Conservation (phyloP, 1,140 invertebrate species). For the Cotesia vestalis region DNA sequence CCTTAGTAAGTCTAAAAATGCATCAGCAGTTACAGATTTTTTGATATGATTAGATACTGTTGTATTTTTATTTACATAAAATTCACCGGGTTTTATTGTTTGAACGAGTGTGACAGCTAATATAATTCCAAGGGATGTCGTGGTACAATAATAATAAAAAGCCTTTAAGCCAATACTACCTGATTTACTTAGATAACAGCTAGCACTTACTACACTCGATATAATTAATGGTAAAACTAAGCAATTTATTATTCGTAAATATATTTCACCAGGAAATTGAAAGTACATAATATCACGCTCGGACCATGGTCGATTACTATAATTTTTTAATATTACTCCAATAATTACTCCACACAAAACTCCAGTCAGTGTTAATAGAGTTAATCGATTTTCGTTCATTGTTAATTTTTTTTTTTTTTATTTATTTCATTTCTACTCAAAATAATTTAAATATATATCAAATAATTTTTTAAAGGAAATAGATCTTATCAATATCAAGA, state of each 20-base stretch:
- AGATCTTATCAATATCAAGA: no score
- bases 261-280: conserved; percentile 71
- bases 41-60: conserved; percentile 30
- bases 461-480: no score
- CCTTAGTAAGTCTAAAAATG: conserved; percentile 77
- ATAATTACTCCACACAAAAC: conserved; percentile 42
- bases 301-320: conserved; percentile 51
- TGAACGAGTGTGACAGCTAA: conserved; percentile 71
- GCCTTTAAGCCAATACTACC: conserved; percentile 68
- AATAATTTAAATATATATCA: no score
- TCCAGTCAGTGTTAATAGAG: conserved; percentile 40
- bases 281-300: conserved; percentile 68
- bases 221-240: conserved; percentile 73
- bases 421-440: not conserved
- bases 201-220: conserved; percentile 70
- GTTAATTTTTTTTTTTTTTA: not conserved
- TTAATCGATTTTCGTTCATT: conserved; percentile 33
- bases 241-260: conserved; percentile 72
- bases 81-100: conserved; percentile 70
- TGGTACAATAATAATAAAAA: conserved; percentile 73
- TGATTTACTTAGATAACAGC: conserved; percentile 65
- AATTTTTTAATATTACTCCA: conserved; percentile 46
- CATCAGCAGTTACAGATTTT: conserved; percentile 71
- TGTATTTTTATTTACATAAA: conserved; percentile 39
- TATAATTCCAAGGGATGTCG: conserved; percentile 72